A percentile compares a stretch with the other conserved stretches of the same genome.
Evolutionary conservation across 2,113 vertebrate genomes (phyloP).

Genomic region (Phycodurus eques): DNA sequence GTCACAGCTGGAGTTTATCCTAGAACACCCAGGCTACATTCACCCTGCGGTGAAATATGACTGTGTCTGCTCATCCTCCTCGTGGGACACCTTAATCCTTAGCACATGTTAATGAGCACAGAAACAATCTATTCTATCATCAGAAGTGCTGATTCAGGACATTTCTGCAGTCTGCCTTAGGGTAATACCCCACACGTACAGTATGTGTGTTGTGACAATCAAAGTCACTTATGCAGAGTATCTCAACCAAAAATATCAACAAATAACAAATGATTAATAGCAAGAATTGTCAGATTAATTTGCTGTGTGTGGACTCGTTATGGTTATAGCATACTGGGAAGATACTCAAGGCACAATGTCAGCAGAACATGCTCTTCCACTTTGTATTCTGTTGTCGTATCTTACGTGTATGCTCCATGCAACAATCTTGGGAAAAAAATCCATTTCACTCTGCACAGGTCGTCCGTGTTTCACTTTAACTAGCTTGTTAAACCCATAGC

Average conservation of each 20-base stretch:
- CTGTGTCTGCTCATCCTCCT: slow-evolving; percentile 26
- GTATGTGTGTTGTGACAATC: background rate
- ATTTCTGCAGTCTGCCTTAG: slow-evolving; percentile 12
- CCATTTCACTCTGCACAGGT: slow-evolving; percentile 17
- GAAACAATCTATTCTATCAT: slow-evolving; percentile 23
- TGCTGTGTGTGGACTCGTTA: slow-evolving; percentile 9
- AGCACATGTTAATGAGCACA: slow-evolving; percentile 46
- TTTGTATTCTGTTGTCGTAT: slow-evolving; percentile 37
- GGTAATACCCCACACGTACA: background rate
- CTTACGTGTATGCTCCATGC: slow-evolving; percentile 11
- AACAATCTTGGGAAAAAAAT: slow-evolving; percentile 32
- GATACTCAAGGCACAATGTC: slow-evolving; percentile 23
- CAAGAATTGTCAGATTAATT: background rate
- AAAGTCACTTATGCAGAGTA: slow-evolving; percentile 1
- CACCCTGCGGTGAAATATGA: slow-evolving; percentile 30
- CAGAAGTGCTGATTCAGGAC: slow-evolving; percentile 47
- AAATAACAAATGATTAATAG: slow-evolving; percentile 2
- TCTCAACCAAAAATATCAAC: background rate
- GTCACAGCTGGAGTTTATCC: slow-evolving; percentile 47
- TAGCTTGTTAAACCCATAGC: background rate
- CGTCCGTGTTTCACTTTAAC: background rate
- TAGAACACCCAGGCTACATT: slow-evolving; percentile 9
- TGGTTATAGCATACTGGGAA: slow-evolving; percentile 17
- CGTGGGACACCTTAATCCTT: slow-evolving; percentile 43
- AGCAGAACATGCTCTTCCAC: slow-evolving; percentile 43